A percentile compares a stretch with the other conserved stretches of the same genome.
These are phyloP conservation scores for Prietella phreatophila DNA, from an alignment of 2,113 vertebrate species.

Conservation along the genomic window DNA sequence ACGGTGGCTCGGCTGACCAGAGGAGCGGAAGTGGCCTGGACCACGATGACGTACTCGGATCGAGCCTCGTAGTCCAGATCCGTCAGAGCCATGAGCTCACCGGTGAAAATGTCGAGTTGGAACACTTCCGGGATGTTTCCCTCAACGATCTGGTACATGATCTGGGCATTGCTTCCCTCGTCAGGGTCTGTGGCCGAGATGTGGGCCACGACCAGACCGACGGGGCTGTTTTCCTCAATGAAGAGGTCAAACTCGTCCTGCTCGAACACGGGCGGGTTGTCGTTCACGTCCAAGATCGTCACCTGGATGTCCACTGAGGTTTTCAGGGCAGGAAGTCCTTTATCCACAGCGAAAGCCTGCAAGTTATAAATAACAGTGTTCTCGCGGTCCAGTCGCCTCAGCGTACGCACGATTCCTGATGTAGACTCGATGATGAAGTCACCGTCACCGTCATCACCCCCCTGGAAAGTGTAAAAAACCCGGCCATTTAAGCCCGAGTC, in stretches of 20 bases:
- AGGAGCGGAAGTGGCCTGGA: conserved; percentile 93
- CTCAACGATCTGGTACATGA: conserved; percentile 98
- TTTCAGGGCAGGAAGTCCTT: conserved; percentile 83
- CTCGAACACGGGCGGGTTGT: conserved; percentile 93
- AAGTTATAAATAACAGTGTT: conserved; percentile 84
- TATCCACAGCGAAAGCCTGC: conserved; percentile 85
- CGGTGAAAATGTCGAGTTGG: conserved; percentile 94
- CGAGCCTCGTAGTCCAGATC: conserved; percentile 90
- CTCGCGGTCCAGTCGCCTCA: conserved; percentile 89
- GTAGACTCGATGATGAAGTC: conserved; percentile 96
- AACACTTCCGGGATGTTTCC: conserved; percentile 97
- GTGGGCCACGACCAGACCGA: conserved; percentile 86
- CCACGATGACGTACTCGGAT: conserved; percentile 87
- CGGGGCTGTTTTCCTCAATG: conserved; percentile 94
- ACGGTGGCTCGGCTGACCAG: conserved; percentile 91
- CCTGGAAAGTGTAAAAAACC: conserved; percentile 94
- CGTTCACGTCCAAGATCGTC: conserved; percentile 87
- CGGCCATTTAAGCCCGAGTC: conserved; percentile 90
- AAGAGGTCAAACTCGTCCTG: conserved; percentile 91
- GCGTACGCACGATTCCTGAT: conserved; percentile 87
- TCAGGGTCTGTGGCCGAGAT: conserved; percentile 91
- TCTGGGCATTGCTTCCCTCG: conserved; percentile 93
- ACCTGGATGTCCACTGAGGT: conserved; percentile 85
- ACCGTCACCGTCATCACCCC: conserved; percentile 87
- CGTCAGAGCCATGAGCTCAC: conserved; percentile 86